These are phyloP conservation scores for Monodelphis domestica DNA, from an alignment of 2,797 vertebrate species.

Conservation along the genomic window DNA sequence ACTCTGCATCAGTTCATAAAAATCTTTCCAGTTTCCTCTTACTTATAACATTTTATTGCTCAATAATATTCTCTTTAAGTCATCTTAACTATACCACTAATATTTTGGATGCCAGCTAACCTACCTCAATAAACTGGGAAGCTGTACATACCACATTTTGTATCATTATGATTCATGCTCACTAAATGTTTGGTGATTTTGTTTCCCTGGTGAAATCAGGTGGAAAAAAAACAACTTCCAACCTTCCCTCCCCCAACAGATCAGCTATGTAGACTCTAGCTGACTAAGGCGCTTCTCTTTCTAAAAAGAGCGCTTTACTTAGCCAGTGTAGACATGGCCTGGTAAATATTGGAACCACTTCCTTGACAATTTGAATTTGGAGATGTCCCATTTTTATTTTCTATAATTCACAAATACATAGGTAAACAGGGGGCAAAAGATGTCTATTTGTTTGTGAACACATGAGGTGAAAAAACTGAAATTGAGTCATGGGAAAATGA, in stretches of 20 bases:
- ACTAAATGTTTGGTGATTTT: constrained; percentile 21
- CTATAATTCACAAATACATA: constrained; percentile 46
- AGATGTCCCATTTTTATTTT: constrained; percentile 58
- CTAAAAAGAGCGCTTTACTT: constrained; percentile 81
- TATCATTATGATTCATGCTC: constrained; percentile 35
- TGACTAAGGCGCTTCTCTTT: constrained; percentile 82
- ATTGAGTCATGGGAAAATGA: constrained; percentile 72
- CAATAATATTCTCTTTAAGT: not conserved
- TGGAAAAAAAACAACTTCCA: constrained; percentile 42
- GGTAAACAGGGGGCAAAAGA: constrained; percentile 54
- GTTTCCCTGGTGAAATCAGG: constrained; percentile 37
- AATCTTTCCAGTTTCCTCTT: not conserved
- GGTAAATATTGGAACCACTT: constrained; percentile 76
- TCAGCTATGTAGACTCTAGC: constrained; percentile 83
- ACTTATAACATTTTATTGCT: not conserved
- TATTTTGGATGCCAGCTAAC: not conserved
- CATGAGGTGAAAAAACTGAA: not conserved
- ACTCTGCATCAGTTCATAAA: not conserved
- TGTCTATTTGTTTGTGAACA: constrained; percentile 30
- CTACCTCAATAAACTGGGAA: constrained; percentile 14
- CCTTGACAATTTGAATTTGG: constrained; percentile 69
- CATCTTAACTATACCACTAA: not conserved
- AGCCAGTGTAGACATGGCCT: constrained; percentile 83
- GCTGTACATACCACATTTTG: not conserved
- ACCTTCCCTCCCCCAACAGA: constrained; percentile 47